Evolutionary conservation across 2,888 invertebrate genomes (phyloP), one percentile per base, ranked within the genome.

Genomic region (Dromius quadrimaculatus): DNA sequence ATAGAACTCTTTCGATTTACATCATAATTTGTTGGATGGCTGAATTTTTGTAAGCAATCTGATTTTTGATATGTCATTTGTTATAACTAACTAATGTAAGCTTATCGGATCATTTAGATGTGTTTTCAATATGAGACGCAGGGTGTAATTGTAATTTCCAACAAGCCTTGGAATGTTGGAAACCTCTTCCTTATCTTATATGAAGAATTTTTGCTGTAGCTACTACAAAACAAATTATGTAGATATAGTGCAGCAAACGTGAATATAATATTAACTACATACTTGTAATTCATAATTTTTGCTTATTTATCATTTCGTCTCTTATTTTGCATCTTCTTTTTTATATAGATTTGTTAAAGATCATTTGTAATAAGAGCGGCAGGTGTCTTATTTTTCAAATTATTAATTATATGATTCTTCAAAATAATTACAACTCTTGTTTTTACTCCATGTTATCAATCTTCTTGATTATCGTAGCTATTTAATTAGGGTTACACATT

Each of bases 191-290:
- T n/a, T n/a, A n/a, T n/a, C n/a, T n/a, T n/a, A n/a, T n/a, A n/a
- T n/a, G n/a, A n/a, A n/a, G n/a, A n/a, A n/a, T n/a, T n/a, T 54
- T 54, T 54, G 28, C 50, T 54, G 50, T 28, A 47, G 28, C 28
- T 15, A 23, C 50, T 54, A 54, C 50, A 54, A 54, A 54, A 54
- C 50, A 54, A 54, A 54, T 54, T 54, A 54, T 23, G 50, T 54
- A 15, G 50, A 54, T 54, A 32, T 17, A 54, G 50, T 54, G 28
- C 50, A 28, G 28, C 15, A 54, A 54, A 54, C 28, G 59, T 38
- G 59, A 59, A 59, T 19, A 59, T 38, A 59, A 59, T 59, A 59
- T 36, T 36, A 59, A 59, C 36, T 59, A 59, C 36, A 59, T 59
- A 36, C 38, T 59, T 38, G 38, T 59, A 59, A 59, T 59, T 59